Evolutionary conservation across 2,888 invertebrate species (phyloP), one percentile per base, ranked within the genome.

Genomic region (Dynastes grantii): DNA sequence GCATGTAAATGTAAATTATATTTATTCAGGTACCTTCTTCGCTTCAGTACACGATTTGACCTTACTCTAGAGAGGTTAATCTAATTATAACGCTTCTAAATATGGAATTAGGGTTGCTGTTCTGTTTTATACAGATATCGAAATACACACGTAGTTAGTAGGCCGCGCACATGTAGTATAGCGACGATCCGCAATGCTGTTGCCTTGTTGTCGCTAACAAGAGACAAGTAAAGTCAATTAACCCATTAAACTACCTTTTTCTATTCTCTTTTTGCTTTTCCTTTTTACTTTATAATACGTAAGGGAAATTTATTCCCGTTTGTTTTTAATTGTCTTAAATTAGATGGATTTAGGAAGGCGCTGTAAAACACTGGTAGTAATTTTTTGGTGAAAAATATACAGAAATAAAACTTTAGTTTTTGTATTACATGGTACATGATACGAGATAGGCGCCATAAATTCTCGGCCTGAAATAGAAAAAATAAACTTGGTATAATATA

Each of bases 31-130:
- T 63, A 63, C n/a, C 8, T 27, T 63, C 9, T 63, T 32, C 29
- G 63, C 63, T 32, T 6, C 63, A 63, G 63, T 63, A 9, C 63
- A 29, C 29, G 29, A 63, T 61, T 9, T 75, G 73, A 75, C 61
- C 73, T 75, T 75, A 61, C 61, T 22, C 61, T 22, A 49, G 55
- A 22, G 61, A 75, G 73, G 73, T 75, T 40, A 75, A 75, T 45
- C 58, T 75, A 75, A 75, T 75, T 63, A 75, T 75, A 75, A 22
- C 32, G 61, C 16, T 75, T 75, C 73, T 75, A 75, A 75, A 75
- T 75, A 75, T 61, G 73, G 73, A 75, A 75, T 75, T 75, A 63
- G 73, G 58, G 73, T 75, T 61, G 73, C 55, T 16, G 27, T 68
- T n/a, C 37, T 16, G 27, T 68, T n/a, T 49, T 32, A 63, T 63